Evolutionary conservation across 1,140 invertebrate genomes (phyloP).

Genomic region (Calliphora vicina): DNA sequence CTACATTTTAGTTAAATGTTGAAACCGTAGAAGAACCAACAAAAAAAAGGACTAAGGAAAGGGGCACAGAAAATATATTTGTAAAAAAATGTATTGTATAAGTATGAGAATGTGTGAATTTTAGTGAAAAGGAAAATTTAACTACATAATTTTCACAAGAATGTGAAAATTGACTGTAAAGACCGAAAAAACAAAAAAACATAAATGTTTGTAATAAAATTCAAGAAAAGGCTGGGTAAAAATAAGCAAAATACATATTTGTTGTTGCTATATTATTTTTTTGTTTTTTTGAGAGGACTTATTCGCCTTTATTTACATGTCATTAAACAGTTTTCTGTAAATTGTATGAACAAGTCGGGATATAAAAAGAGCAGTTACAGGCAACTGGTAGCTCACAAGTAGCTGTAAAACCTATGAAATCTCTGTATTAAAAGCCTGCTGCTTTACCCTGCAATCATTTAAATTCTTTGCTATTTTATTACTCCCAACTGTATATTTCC

Average conservation of each 20-base stretch:
- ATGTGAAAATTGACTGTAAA: not conserved
- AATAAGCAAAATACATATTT: not conserved
- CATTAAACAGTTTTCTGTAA: conserved; percentile 17
- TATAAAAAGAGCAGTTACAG: not conserved
- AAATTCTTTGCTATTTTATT: not conserved
- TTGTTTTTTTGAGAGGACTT: not conserved
- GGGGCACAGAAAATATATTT: not conserved
- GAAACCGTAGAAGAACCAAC: too few species aligned
- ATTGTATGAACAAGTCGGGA: not conserved
- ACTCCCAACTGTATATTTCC: not conserved
- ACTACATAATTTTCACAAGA: not conserved
- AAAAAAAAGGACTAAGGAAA: not conserved
- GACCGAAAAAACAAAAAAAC: not conserved
- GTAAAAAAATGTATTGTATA: too few species aligned
- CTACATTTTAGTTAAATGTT: not conserved
- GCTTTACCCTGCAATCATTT: not conserved
- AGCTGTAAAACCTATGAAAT: not conserved
- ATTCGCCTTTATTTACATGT: conserved; percentile 21
- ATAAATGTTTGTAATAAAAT: not conserved
- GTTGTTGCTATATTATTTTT: not conserved
- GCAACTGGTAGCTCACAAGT: not conserved
- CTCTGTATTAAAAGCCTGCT: too few species aligned
- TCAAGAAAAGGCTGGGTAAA: not conserved
- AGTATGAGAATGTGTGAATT: not conserved
- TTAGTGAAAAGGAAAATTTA: not conserved